phyloP scores from a whole-genome alignment of 2,113 vertebrate species.

The Polyodon spathula region DNA sequence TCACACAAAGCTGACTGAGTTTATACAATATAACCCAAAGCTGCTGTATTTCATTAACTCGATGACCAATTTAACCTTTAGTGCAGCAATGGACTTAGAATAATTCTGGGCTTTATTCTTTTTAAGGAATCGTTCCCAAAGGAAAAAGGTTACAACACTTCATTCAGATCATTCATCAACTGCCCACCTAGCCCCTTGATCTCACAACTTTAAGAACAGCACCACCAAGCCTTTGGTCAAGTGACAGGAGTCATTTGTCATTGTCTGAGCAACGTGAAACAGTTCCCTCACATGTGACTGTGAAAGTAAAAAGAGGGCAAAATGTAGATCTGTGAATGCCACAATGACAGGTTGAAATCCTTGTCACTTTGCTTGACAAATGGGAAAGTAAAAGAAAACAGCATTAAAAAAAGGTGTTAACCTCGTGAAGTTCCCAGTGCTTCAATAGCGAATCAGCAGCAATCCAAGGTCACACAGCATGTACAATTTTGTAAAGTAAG shows the following conservation, averaged over 20 bases:
- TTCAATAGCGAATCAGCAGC: background rate
- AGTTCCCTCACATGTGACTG: constrained; percentile 19
- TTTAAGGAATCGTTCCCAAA: constrained; percentile 10
- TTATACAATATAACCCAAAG: too few relatives aligned
- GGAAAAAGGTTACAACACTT: constrained; percentile 11
- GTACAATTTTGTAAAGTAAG: background rate
- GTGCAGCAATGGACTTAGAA: too few relatives aligned
- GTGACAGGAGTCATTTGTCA: constrained; percentile 51
- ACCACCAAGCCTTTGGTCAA: constrained; percentile 40
- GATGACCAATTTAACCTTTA: too few relatives aligned
- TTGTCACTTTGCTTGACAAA: constrained; percentile 14
- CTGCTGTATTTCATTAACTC: too few relatives aligned
- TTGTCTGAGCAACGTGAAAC: constrained; percentile 20
- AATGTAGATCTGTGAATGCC: constrained; percentile 11
- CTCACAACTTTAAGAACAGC: constrained; percentile 40
- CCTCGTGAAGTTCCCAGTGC: background rate
- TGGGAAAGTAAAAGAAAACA: constrained; percentile 20
- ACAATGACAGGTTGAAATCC: constrained; percentile 12
- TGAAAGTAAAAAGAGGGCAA: background rate
- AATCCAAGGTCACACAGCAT: background rate
- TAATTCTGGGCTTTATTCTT: constrained; percentile 3
- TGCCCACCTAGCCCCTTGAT: constrained; percentile 13
- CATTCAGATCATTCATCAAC: constrained; percentile 20
- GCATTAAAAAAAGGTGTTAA: too few relatives aligned
- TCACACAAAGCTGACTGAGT: too few relatives aligned